Conservation (phyloP, 2,888 invertebrate species). For the Metellina segmentata region DNA sequence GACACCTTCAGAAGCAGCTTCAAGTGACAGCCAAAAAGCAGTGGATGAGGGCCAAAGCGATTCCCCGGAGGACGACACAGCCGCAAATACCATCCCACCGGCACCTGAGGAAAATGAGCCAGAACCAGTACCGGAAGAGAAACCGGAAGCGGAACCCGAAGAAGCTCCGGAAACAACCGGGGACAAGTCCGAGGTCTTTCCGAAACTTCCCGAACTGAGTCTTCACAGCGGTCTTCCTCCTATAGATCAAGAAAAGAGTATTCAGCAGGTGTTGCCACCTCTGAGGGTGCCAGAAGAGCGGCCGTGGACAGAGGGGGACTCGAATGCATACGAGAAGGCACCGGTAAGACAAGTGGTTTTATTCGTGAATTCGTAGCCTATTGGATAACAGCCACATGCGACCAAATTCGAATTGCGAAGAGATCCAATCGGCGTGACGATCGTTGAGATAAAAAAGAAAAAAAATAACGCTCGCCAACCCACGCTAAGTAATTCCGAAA, state of each 20-base stretch:
- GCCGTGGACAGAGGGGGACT: constrained; percentile 71
- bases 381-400: too few species aligned
- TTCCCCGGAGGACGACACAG: background rate
- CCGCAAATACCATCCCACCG: background rate
- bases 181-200: background rate
- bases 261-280: constrained; percentile 3
- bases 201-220: constrained; percentile 15
- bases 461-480: too few species aligned
- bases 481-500: too few species aligned
- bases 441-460: too few species aligned
- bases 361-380: too few species aligned
- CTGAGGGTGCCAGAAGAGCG: constrained; percentile 23
- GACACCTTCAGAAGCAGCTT: background rate
- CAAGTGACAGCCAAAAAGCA: background rate
- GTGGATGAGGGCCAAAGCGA: background rate
- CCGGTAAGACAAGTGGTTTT: constrained; percentile 17
- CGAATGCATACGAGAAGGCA: constrained; percentile 19
- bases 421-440: too few species aligned
- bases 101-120: background rate
- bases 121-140: background rate
- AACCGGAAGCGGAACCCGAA: background rate
- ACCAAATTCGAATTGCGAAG: too few species aligned
- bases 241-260: constrained; percentile 23
- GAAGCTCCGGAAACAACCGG: background rate
- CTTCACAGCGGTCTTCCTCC: constrained; percentile 22